Conservation (phyloP, 2,888 invertebrate genomes). For the Electrophaes corylata region DNA sequence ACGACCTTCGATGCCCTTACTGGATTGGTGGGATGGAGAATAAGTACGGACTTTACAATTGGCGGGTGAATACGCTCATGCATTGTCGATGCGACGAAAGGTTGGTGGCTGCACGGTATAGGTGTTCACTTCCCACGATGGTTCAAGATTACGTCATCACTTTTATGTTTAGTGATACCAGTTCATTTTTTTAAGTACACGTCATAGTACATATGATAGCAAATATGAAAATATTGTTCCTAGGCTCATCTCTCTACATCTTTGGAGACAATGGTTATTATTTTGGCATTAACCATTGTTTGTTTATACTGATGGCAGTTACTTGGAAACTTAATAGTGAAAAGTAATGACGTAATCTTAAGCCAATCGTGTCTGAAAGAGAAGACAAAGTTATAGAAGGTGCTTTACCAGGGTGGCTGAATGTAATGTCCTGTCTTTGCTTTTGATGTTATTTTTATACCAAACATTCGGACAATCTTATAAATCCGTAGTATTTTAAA, state of each 20-base stretch:
- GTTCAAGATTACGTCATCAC: neutral
- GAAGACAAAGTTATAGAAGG: neutral
- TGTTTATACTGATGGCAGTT: too few relatives aligned
- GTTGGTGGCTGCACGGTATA: conserved; percentile 75
- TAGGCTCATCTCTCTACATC: too few relatives aligned
- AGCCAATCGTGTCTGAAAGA: neutral
- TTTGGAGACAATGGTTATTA: too few relatives aligned
- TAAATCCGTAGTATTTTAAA: too few relatives aligned
- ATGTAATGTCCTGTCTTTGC: conserved; percentile 3
- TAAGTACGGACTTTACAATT: conserved; percentile 94
- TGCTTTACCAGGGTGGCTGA: neutral
- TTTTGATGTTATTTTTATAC: neutral
- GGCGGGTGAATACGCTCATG: conserved; percentile 94
- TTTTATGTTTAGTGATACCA: neutral
- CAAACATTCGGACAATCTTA: neutral
- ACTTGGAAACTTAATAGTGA: neutral
- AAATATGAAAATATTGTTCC: too few relatives aligned
- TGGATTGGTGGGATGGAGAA: conserved; percentile 93
- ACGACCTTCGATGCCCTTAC: conserved; percentile 93
- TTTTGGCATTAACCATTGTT: too few relatives aligned
- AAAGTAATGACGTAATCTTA: neutral
- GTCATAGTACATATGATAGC: too few relatives aligned
- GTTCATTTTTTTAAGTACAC: too few relatives aligned
- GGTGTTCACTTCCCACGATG: neutral
- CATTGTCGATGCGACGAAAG: conserved; percentile 96